Percentiles rank a stretch among this genome's conserved stretches.
Conservation (phyloP, 1,140 invertebrate genomes). For the Temnothorax nylanderi region DNA sequence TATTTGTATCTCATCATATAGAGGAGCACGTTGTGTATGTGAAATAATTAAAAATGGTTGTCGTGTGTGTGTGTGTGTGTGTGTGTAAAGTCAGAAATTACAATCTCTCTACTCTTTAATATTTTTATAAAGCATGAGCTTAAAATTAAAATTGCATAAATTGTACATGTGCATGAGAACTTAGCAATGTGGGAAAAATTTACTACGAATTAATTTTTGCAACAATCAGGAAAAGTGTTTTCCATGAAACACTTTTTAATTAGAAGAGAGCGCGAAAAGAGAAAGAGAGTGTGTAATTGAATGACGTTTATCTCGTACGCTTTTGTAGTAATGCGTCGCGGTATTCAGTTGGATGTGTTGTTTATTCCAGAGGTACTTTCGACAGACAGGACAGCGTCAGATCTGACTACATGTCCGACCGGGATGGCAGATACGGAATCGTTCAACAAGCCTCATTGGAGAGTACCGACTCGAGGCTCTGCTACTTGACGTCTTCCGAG, state of each 20-base stretch:
- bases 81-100: not conserved
- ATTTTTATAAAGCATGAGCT: not conserved
- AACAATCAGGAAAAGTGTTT: not conserved
- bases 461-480: conserved; percentile 96
- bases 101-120: conserved; percentile 13
- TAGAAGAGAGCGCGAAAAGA: not conserved
- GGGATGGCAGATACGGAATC: conserved; percentile 93
- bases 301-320: conserved; percentile 5
- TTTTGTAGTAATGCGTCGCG: too few relatives aligned
- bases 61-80: not conserved
- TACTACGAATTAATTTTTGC: not conserved
- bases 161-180: not conserved
- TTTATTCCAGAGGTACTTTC: conserved; percentile 90
- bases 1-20: conserved; percentile 6
- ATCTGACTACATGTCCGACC: conserved; percentile 95
- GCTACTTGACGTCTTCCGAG: conserved; percentile 97
- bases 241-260: not conserved
- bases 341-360: conserved; percentile 29
- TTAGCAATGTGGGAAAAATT: not conserved
- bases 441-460: conserved; percentile 97
- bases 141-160: not conserved
- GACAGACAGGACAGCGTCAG: conserved; percentile 95
- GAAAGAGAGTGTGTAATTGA: not conserved
- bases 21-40: not conserved
- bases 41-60: conserved; percentile 3